These are phyloP conservation scores for Acanthochromis polyacanthus DNA, from an alignment of 2,113 vertebrate genomes.

Conservation along the genomic window DNA sequence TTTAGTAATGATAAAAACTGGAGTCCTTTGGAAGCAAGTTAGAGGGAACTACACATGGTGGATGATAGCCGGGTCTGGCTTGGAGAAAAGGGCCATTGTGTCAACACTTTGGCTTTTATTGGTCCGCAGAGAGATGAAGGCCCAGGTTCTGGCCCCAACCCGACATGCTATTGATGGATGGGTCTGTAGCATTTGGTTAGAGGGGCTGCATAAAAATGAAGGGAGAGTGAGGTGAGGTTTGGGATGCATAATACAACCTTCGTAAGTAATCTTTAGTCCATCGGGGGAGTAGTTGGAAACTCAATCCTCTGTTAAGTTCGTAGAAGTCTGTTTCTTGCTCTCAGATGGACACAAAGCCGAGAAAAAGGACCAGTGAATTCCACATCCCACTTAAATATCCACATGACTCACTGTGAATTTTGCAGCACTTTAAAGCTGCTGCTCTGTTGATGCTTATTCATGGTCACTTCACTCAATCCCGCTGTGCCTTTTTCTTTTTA, in stretches of 20 bases:
- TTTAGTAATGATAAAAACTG: conserved; percentile 75
- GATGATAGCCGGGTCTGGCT: conserved; percentile 59
- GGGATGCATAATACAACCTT: conserved; percentile 63
- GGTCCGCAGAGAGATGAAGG: conserved; percentile 72
- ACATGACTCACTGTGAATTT: conserved; percentile 47
- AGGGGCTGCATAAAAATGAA: conserved; percentile 58
- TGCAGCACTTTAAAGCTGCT: conserved; percentile 50
- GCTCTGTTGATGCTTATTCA: conserved; percentile 57
- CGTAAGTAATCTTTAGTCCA: conserved; percentile 62
- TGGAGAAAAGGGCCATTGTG: conserved; percentile 77
- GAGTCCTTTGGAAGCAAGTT: conserved; percentile 60
- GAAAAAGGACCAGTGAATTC: conserved; percentile 59
- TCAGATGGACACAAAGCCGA: conserved; percentile 28
- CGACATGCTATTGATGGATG: conserved; percentile 77
- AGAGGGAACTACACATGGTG: conserved; percentile 47
- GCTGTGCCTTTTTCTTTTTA: conserved; percentile 33
- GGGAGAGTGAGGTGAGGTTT: conserved; percentile 60
- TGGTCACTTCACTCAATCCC: conserved; percentile 53
- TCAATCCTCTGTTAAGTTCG: conserved; percentile 59
- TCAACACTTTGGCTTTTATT: conserved; percentile 81
- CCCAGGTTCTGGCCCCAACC: conserved; percentile 65
- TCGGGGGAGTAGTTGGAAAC: conserved; percentile 59
- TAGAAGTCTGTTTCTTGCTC: conserved; percentile 46
- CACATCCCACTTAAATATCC: conserved; percentile 59
- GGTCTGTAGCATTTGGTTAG: conserved; percentile 63